Base-by-base conservation (phyloP, 2,888 invertebrate genomes). In the Reticulitermes lucifugus region DNA sequence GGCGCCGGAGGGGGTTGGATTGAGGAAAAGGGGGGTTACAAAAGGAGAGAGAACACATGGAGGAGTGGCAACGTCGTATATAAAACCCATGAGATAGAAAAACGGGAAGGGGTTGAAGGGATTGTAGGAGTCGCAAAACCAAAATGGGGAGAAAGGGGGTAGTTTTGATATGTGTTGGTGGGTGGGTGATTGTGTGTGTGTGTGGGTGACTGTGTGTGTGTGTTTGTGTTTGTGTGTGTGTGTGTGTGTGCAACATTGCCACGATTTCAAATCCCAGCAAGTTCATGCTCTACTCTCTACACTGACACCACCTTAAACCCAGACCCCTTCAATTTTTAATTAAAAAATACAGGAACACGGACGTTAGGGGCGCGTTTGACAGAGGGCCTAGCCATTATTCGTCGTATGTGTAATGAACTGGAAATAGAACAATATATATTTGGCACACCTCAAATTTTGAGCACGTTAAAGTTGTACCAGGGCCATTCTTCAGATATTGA, bases 1-100 rank as follows among this genome's bases (percentile, higher is more conserved):
- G 73, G 4, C 10, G 73, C 71, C 18, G 71, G 83, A 21, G 71
- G 84, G 46, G 85, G 77, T 70, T 29, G 82, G 85, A 83, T 81
- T 65, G 29, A 81, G 85, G 43, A 60, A 51, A 79, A 70, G 65
- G 84, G 73, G 80, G 70, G 65, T 21, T 25, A 41, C 71, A n/a
- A 79, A 71, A 60, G 80, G 71, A 43, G 71, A 41, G 59, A 59
- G 60, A 46, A 41, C 77, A 46, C 43, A 41, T 10, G 55, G 80
- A 60, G 35, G 83, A 55, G 83, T 83, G 83, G 83, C 83, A 83
- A 83, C 60, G 77, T 77, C 60, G 83, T 81, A n/a, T 59, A 81
- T 81, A 81, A 59, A 60, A 75, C 77, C 83, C 77, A 22, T 83
- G 46, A 43, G 55, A 73, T 35, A 75, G 51, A 73, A 83, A 22